Evolutionary conservation across 2,888 invertebrate genomes (phyloP), one percentile per base, ranked within the genome.

Genomic region (Pachydiplax longipennis): DNA sequence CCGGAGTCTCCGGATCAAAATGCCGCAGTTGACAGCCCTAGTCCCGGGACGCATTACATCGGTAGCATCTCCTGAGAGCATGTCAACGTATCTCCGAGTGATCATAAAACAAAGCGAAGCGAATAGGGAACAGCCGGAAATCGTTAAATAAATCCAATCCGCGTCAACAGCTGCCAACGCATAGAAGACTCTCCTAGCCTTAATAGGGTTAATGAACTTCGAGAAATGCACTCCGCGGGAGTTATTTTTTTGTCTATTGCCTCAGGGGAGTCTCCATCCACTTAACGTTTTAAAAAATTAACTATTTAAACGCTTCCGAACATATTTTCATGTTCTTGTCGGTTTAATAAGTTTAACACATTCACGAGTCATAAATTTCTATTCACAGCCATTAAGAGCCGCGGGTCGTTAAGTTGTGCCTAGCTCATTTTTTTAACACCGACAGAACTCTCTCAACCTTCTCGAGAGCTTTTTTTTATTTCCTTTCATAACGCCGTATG

Each of bases 121-220:
- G 31, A 87, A 87, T 37, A 87, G 61, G 37, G 37, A 13, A 35
- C 87, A 87, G 61, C 87, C 87, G 87, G 87, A 87, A 87, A 87
- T 87, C 61, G 61, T 87, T 65, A 65, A 87, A 87, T 37, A 65
- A 87, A 37, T 65, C 61, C 15, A 87, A 87, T 87, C 87, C 31
- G 37, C 61, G 61, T 61, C 65, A 61, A 37, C 87, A 87, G 87
- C 87, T 87, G 87, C 87, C 58, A 37, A 37, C 18, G 61, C 61
- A 37, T 87, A 31, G 31, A 18, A 53, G 48, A 35, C 25, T 83
- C 35, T 37, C 65, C 61, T 61, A 61, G 65, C 37, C 37, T 61
- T 61, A 61, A 61, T 87, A 35, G 87, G 65, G 40, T 83, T 61
- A 40, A 87, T 87, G 31, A 87, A 87, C 87, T 61, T n/a, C 35